These are phyloP conservation scores for Hedychridium roseum DNA, from an alignment of 2,888 invertebrate species.

Conservation along the genomic window DNA sequence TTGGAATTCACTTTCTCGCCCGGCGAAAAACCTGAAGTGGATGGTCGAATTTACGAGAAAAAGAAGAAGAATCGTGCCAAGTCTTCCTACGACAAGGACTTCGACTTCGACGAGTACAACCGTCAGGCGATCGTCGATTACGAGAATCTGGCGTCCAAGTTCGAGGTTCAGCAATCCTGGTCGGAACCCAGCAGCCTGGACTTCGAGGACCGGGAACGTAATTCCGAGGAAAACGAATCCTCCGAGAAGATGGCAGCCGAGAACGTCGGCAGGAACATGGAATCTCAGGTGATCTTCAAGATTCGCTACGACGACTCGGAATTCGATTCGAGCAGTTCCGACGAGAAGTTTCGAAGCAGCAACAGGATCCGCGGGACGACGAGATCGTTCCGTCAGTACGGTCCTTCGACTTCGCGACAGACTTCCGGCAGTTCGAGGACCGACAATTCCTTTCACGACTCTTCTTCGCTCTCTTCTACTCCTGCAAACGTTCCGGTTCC, in stretches of 20 bases:
- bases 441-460: constrained; percentile 38
- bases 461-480: constrained; percentile 17
- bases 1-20: constrained; percentile 16
- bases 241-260: constrained; percentile 28
- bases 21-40: constrained; percentile 11
- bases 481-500: constrained; percentile 29
- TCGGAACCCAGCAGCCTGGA: constrained; percentile 19
- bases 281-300: constrained; percentile 57
- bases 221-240: constrained; percentile 17
- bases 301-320: constrained; percentile 57
- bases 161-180: constrained; percentile 29
- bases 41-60: constrained; percentile 13
- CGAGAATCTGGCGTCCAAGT: constrained; percentile 48
- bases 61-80: constrained; percentile 2
- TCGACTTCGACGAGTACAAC: constrained; percentile 52
- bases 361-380: constrained; percentile 1
- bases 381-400: constrained; percentile 16
- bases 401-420: constrained; percentile 17
- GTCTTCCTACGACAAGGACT: constrained; percentile 24
- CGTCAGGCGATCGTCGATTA: constrained; percentile 56
- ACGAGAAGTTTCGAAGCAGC: constrained; percentile 31
- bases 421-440: constrained; percentile 18
- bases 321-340: constrained; percentile 48
- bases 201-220: constrained; percentile 23
- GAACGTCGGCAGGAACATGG: constrained; percentile 48